Percentiles rank a stretch among this genome's conserved stretches.
These are phyloP conservation scores for Rhinogobio ventralis DNA, from an alignment of 2,797 vertebrate species.

Conservation along the genomic window DNA sequence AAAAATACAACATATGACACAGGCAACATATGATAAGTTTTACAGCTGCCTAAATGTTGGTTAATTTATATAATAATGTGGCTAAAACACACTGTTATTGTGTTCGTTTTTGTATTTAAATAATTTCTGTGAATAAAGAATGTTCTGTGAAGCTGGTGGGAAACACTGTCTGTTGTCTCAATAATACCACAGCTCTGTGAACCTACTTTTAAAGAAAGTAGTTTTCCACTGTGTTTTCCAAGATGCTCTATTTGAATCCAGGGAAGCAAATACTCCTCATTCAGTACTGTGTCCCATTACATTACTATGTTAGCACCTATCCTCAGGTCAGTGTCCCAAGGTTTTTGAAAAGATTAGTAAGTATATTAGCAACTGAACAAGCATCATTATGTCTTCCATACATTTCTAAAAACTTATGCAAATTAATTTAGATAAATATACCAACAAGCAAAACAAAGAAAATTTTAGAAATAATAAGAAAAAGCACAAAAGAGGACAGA, in stretches of 20 bases:
- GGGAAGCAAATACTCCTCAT: background rate
- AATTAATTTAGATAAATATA: slow-evolving; percentile 33
- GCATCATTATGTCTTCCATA: slow-evolving; percentile 50
- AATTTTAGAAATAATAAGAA: background rate
- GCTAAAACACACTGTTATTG: background rate
- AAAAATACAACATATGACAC: too few relatives aligned
- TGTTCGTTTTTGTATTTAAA: background rate
- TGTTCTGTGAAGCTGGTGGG: background rate
- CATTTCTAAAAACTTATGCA: slow-evolving; percentile 31
- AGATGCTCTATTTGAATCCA: background rate
- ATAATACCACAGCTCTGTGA: background rate
- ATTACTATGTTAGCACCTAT: background rate
- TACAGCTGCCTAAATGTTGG: background rate
- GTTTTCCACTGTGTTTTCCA: slow-evolving; percentile 51
- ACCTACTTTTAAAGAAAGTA: slow-evolving; percentile 32
- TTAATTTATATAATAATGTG: background rate
- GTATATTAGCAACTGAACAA: background rate
- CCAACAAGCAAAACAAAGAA: background rate
- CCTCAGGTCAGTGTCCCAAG: background rate
- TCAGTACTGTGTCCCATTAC: background rate
- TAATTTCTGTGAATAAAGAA: background rate
- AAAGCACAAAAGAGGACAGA: background rate
- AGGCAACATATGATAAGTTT: background rate
- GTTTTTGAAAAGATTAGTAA: background rate
- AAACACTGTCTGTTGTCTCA: too few relatives aligned